A percentile compares a stretch with the other conserved stretches of the same genome.
phyloP scores from a whole-genome alignment of 2,797 vertebrate genomes.

The Sarcophilus harrisii region DNA sequence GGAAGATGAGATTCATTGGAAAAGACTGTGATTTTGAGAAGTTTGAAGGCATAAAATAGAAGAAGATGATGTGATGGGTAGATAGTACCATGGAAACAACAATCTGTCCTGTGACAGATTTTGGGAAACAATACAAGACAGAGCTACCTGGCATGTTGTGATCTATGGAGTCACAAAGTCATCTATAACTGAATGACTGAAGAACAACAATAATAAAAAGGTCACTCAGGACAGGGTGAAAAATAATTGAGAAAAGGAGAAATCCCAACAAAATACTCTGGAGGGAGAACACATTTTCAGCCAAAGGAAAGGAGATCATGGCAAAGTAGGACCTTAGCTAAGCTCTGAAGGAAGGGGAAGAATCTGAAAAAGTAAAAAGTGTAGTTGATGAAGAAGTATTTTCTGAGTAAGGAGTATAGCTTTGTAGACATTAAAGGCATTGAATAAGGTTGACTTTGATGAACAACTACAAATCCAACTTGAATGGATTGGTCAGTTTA shows the following conservation, averaged over 20 bases:
- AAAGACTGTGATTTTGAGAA: too few relatives aligned
- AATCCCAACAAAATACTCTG: neutral
- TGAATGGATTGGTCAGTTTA: neutral
- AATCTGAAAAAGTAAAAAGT: neutral
- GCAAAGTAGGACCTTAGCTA: neutral
- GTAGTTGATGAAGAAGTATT: neutral
- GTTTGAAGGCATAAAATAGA: too few relatives aligned
- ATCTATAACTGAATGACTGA: too few relatives aligned
- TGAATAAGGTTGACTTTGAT: neutral
- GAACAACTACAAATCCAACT: neutral
- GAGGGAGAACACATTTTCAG: neutral
- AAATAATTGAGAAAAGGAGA: neutral
- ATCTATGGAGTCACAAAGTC: too few relatives aligned
- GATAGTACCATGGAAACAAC: too few relatives aligned
- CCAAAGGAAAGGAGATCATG: neutral
- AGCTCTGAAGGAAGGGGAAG: neutral
- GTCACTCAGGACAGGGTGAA: neutral
- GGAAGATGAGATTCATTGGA: too few relatives aligned
- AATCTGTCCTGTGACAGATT: too few relatives aligned
- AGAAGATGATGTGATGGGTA: too few relatives aligned
- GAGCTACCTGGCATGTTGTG: too few relatives aligned
- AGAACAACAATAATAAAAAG: neutral
- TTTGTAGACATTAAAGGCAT: neutral
- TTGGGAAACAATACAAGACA: too few relatives aligned
- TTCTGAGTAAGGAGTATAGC: neutral